Base-by-base conservation (phyloP, 2,888 invertebrate genomes). In the Ptilodon capucinus region DNA sequence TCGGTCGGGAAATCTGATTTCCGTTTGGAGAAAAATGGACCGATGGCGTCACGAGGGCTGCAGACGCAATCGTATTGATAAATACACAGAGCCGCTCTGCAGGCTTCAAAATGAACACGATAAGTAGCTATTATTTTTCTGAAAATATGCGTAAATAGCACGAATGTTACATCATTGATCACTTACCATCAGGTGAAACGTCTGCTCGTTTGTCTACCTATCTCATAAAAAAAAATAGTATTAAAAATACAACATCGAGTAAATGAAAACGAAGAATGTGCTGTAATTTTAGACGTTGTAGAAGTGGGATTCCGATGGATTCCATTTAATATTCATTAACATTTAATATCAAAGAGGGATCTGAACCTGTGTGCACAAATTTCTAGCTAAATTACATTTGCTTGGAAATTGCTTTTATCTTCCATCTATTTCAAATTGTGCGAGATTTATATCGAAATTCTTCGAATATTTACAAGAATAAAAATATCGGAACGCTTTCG, bases 1-100 rank as follows among this genome's bases (percentile, higher is more conserved):
- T 84, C 85, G 78, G 80, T 74, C 79, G 76, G 83, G 78, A 86
- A 86, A 89, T 88, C 86, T 86, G 84, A 88, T 89, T 88, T 87
- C 86, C 88, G 76, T 77, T 78, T 64, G 75, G 76, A 80, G 82
- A 85, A 86, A 86, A 86, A 81, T 77, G 82, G 78, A 76, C 81
- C 74, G 68, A n/a, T n/a, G n/a, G n/a, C n/a, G n/a, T n/a, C n/a
- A n/a, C n/a, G n/a, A n/a, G n/a, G n/a, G n/a, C n/a, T n/a, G n/a
- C n/a, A n/a, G n/a, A n/a, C n/a, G n/a, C n/a, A n/a, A n/a, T n/a
- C n/a, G n/a, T n/a, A n/a, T n/a, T n/a, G n/a, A n/a, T n/a, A n/a
- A n/a, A n/a, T n/a, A n/a, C n/a, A n/a, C n/a, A n/a, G n/a, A n/a
- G n/a, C n/a, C n/a, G n/a, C n/a, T n/a, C n/a, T n/a, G n/a, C n/a